phyloP scores from a whole-genome alignment of 2,113 vertebrate genomes.

The Phaethon lepturus region DNA sequence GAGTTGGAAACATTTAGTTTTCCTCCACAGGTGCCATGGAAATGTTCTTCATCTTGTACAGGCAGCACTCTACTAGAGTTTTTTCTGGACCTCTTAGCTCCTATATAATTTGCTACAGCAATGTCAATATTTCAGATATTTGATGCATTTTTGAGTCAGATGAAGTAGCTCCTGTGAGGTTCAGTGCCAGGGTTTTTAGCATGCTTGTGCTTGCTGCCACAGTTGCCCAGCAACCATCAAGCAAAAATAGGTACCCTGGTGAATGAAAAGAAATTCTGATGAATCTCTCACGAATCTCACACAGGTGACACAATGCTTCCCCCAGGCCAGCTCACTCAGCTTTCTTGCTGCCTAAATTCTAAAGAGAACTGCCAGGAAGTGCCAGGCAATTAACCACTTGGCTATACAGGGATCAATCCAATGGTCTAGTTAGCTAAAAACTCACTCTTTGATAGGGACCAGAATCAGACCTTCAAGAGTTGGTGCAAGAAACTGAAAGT shows the following conservation, averaged over 20 bases:
- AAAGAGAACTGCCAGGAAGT: background rate
- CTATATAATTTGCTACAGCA: background rate
- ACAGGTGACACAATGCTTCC: constrained; percentile 27
- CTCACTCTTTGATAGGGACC: background rate
- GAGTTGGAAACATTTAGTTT: background rate
- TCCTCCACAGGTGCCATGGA: background rate
- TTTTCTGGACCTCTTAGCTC: background rate
- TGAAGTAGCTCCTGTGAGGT: constrained; percentile 31
- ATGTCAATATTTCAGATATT: constrained; percentile 12
- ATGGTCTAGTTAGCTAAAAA: background rate
- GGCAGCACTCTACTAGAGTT: background rate
- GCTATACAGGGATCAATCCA: background rate
- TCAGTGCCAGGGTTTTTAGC: constrained; percentile 60
- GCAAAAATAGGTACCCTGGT: background rate
- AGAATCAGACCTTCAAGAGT: background rate
- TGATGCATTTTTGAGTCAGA: constrained; percentile 34
- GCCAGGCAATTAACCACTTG: background rate
- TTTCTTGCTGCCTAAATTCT: background rate
- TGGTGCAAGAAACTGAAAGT: background rate
- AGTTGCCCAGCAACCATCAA: constrained; percentile 73
- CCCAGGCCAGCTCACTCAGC: background rate
- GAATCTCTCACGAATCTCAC: background rate
- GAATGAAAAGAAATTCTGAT: background rate
- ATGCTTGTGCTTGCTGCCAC: constrained; percentile 20
- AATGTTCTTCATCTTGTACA: background rate